Conservation (phyloP, 2,113 vertebrate genomes). For the Prochilodus magdalenae region DNA sequence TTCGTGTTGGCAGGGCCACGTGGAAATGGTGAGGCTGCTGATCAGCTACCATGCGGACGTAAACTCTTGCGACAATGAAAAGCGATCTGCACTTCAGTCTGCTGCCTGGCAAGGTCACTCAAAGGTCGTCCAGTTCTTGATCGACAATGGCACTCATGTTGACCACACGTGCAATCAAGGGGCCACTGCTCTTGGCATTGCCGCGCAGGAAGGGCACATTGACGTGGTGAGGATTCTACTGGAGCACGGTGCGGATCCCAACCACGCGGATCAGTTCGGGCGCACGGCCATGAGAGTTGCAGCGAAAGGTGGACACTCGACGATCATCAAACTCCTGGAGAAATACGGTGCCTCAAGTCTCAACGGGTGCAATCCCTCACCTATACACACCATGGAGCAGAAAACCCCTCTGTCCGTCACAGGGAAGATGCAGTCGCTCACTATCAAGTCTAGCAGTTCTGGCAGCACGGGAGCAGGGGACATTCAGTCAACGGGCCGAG, state of each 20-base stretch:
- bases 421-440: slow-evolving; percentile 90
- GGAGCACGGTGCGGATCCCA: slow-evolving; percentile 93
- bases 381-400: slow-evolving; percentile 94
- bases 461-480: slow-evolving; percentile 92
- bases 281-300: slow-evolving; percentile 98
- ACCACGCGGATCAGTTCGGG: slow-evolving; percentile 96
- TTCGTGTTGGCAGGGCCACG: slow-evolving; percentile 97
- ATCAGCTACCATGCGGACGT: slow-evolving; percentile 90
- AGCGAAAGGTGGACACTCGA: slow-evolving; percentile 92
- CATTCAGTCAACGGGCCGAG: slow-evolving; percentile 82
- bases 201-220: slow-evolving; percentile 97
- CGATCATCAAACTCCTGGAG: slow-evolving; percentile 93
- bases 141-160: slow-evolving; percentile 87
- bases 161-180: slow-evolving; percentile 98
- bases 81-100: slow-evolving; percentile 93
- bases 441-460: slow-evolving; percentile 95
- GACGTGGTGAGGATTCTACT: slow-evolving; percentile 92
- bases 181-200: slow-evolving; percentile 95
- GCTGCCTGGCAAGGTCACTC: slow-evolving; percentile 96
- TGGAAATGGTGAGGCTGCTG: slow-evolving; percentile 93
- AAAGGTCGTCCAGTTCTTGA: slow-evolving; percentile 90
- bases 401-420: slow-evolving; percentile 83
- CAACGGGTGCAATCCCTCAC: slow-evolving; percentile 93
- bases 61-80: slow-evolving; percentile 94
- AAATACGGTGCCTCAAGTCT: slow-evolving; percentile 90